Conservation (phyloP, 64 coral and sea anemone species). For the Hydrozoanthus tunicans region DNA sequence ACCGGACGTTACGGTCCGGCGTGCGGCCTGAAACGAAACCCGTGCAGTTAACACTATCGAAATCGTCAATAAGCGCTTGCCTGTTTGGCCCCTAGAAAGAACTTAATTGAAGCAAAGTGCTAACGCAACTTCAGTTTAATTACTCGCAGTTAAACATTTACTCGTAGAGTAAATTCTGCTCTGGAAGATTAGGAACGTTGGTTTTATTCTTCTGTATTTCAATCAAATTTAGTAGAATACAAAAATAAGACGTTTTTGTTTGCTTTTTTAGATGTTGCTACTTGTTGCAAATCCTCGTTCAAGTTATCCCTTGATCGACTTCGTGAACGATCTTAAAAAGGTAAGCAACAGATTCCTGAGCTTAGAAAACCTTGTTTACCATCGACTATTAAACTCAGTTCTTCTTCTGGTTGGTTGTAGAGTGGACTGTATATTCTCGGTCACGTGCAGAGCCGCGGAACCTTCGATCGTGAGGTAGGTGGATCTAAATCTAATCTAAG, state of each 20-base stretch:
- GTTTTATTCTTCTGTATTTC: no score
- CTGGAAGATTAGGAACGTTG: no score
- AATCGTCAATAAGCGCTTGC: no score
- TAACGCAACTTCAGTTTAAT: no score
- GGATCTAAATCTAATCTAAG: not conserved
- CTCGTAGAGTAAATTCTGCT: no score
- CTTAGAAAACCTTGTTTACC: not conserved
- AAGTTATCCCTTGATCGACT: conserved; percentile 94
- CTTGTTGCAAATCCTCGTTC: conserved; percentile 93
- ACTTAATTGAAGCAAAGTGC: no score
- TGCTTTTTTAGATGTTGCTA: conserved; percentile 66
- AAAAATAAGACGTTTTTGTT: not conserved
- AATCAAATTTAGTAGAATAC: no score
- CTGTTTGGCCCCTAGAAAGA: no score
- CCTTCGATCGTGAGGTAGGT: conserved; percentile 77
- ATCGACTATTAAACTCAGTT: not conserved
- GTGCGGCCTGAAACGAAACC: no score
- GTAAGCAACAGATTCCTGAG: conserved; percentile 4
- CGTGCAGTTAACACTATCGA: no score
- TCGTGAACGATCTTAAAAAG: conserved; percentile 99
- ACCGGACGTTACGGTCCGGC: no score
- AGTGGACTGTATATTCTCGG: conserved; percentile 94
- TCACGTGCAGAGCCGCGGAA: conserved; percentile 71
- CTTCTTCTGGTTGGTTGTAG: conserved; percentile 4
- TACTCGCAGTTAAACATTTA: no score